These are phyloP conservation scores for Latrodectus elegans DNA, from an alignment of 2,888 invertebrate species.

Conservation along the genomic window DNA sequence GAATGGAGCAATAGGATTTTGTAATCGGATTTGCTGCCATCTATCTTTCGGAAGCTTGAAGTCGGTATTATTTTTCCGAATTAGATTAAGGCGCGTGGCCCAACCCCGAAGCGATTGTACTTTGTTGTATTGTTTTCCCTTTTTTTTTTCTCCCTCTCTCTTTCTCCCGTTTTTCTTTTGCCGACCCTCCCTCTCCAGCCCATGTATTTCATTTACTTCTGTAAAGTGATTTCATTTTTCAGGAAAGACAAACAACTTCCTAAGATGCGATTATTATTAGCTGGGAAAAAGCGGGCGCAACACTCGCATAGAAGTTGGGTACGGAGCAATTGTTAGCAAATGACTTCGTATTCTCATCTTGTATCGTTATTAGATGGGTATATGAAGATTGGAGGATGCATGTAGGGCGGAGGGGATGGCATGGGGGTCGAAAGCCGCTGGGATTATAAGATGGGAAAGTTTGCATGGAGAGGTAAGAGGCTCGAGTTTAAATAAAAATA, in stretches of 20 bases:
- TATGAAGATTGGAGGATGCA: slow-evolving; percentile 7
- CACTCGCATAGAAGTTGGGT: background rate
- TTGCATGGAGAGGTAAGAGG: slow-evolving; percentile 16
- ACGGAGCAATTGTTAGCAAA: slow-evolving; percentile 64
- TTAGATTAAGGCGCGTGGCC: slow-evolving; percentile 59
- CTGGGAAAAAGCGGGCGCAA: slow-evolving; percentile 27
- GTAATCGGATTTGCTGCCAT: slow-evolving; percentile 67
- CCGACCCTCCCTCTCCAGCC: background rate
- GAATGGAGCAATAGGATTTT: slow-evolving; percentile 64
- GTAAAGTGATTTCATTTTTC: slow-evolving; percentile 35
- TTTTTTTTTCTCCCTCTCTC: slow-evolving; percentile 9
- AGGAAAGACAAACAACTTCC: slow-evolving; percentile 48
- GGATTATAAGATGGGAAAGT: slow-evolving; percentile 40
- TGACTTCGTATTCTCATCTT: slow-evolving; percentile 56
- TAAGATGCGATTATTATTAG: slow-evolving; percentile 65
- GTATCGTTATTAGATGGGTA: slow-evolving; percentile 44
- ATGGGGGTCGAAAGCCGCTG: slow-evolving; percentile 34
- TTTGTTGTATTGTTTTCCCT: slow-evolving; percentile 1
- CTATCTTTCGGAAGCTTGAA: slow-evolving; percentile 39
- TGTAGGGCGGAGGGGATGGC: slow-evolving; percentile 9
- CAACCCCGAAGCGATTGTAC: slow-evolving; percentile 49
- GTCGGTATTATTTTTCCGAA: slow-evolving; percentile 63
- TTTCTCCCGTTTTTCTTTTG: slow-evolving; percentile 13
- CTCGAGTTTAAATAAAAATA: slow-evolving; percentile 43
- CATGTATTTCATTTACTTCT: slow-evolving; percentile 1